Evolutionary conservation across 2,888 invertebrate species (phyloP), one percentile per base, ranked within the genome.

Genomic region (Frankliniella intonsa): DNA sequence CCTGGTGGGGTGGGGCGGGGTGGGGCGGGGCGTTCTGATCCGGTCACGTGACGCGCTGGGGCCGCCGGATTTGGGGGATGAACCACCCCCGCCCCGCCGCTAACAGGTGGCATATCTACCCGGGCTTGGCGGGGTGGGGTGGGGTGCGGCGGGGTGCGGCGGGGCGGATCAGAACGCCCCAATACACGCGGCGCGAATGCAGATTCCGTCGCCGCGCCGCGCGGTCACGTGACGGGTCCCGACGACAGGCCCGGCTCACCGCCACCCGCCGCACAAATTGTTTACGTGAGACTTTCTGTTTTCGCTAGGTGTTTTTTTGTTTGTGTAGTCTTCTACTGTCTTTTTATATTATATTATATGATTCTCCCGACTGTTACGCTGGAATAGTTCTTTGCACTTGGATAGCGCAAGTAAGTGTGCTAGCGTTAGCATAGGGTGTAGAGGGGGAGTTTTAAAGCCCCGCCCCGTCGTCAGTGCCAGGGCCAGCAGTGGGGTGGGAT

Each of bases 71-170:
- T 76, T 76, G 25, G 69, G 55, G 69, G 69, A 76, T 76, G 69
- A 76, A 38, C 38, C 38, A 38, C 38, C 38, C 38, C 38, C 38
- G 25, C 12, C 22, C 22, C 69, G 22, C 69, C 69, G 69, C 69
- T 76, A 76, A 76, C 69, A 76, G 69, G 69, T 76, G 69, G 69
- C 69, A 76, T 76, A 76, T 76, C 69, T 55, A n/a, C 62, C 19
- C 14, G 14, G 55, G 10, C 51, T 11, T 51, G 51, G 55, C 55
- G 55, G 12, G n/a, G n/a, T n/a, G n/a, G n/a, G n/a, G n/a, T n/a
- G n/a, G n/a, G n/a, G n/a, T n/a, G n/a, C n/a, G n/a, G 38, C 38
- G 38, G 38, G 38, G 38, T 38, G 38, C 3, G 38, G 38, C 38
- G 38, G 38, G 38, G 38, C 38, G 38, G 38, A 38, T 38, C 38